Evolutionary conservation across 2,888 invertebrate species (phyloP), one percentile per base, ranked within the genome.

Genomic region (Cordylochernes scorpioides): DNA sequence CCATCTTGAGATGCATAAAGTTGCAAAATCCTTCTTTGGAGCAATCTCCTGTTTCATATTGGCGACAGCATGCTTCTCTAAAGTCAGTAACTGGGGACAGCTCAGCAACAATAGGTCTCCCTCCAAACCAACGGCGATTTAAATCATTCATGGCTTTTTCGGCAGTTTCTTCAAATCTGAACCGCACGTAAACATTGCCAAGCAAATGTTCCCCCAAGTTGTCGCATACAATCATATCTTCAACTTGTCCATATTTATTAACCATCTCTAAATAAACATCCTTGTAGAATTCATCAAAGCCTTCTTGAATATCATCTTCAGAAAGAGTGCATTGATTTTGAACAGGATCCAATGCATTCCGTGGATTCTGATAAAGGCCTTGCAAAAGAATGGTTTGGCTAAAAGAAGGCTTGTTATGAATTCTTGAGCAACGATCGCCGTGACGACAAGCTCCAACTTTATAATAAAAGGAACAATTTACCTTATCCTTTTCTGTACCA

Each of bases 211-310:
- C 91, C 3, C 91, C 91, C 36, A 97, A 66, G 56, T 99, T 99
- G 57, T 97, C 97, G 57, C 97, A 99, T 3, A 99, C 91, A 59
- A 97, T 97, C 88, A 97, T 94, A 57, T 99, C 97, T 55, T 99
- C 97, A 46, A 97, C 94, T 58, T 94, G 91, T 0, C 97, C 97
- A 57, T 97, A 97, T 55, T 91, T 91, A 49, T 88, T 86, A 55
- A 94, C 91, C 49, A 91, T 77, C 54, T 97, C 94, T 2, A 86
- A 82, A 60, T 94, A 97, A 2, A 97, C 88, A 59, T 97, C 94
- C 59, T 97, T 94, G 54, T 94, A 97, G 58, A 97, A 97, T 50
- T 94, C 91, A 51, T 97, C 94, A 54, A 91, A 97, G 61, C 94
- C 91, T 55, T 88, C 82, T 54, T 97, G 94, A 72, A 91, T 86